These are phyloP conservation scores for Drosophila parabipectinata DNA, from an alignment of 1,140 invertebrate genomes.

Conservation along the genomic window DNA sequence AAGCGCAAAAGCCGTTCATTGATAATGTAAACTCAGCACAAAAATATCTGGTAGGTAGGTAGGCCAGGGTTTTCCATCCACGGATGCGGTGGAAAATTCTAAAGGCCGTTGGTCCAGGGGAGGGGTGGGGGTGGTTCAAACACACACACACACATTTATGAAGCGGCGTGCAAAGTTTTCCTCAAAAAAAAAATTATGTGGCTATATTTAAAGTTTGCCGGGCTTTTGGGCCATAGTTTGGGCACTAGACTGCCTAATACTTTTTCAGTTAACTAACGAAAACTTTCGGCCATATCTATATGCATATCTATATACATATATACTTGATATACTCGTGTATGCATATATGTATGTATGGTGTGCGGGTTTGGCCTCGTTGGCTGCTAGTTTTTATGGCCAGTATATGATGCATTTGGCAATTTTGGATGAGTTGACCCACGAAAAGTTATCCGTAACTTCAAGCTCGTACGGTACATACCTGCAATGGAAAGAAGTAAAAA, in stretches of 20 bases:
- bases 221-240: conserved; percentile 32
- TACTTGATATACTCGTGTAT: no score
- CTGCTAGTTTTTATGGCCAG: conserved; percentile 4
- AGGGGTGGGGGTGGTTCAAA: no score
- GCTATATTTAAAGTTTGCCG: conserved; percentile 74
- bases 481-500: conserved; percentile 15
- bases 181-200: conserved; percentile 72
- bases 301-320: conserved; percentile 1
- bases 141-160: conserved; percentile 46
- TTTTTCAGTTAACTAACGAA: conserved; percentile 78
- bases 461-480: conserved; percentile 45
- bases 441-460: background rate
- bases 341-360: conserved; percentile 14
- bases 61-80: conserved; percentile 1
- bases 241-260: conserved; percentile 62
- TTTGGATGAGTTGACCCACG: conserved; percentile 35
- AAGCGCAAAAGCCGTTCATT: conserved; percentile 77
- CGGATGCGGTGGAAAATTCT: conserved; percentile 6
- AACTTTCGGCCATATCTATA: conserved; percentile 53
- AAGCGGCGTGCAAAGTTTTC: conserved; percentile 67
- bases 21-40: conserved; percentile 81
- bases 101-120: background rate
- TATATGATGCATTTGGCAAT: background rate
- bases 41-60: conserved; percentile 65
- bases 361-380: conserved; percentile 36